Conservation (phyloP, 1,140 invertebrate genomes). For the Drosophila suzukii region DNA sequence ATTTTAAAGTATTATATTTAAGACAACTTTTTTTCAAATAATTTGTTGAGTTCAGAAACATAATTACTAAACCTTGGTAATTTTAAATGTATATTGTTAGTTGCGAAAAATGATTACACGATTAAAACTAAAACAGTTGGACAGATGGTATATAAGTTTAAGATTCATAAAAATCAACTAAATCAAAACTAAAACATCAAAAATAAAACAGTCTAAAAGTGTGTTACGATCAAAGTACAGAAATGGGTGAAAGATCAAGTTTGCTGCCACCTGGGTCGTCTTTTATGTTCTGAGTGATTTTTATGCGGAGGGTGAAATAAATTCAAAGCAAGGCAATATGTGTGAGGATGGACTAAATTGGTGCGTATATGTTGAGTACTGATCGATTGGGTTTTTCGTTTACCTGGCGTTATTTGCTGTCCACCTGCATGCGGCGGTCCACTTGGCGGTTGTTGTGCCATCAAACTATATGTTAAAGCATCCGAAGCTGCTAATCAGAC, state of each 20-base stretch:
- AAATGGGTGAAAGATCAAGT: conserved; percentile 7
- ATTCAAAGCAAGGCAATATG: conserved; percentile 14
- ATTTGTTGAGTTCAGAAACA: too few relatives aligned
- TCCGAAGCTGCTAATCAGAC: conserved; percentile 78
- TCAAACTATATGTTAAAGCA: conserved; percentile 84
- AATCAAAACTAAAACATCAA: conserved; percentile 22
- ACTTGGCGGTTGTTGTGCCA: conserved; percentile 83
- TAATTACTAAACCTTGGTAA: not conserved
- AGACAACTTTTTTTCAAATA: too few relatives aligned
- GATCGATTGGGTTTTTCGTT: conserved; percentile 36
- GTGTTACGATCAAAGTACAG: not conserved
- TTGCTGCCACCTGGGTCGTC: conserved; percentile 53
- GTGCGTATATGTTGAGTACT: conserved; percentile 14
- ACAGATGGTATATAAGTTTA: not conserved
- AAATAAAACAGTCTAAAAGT: conserved; percentile 11
- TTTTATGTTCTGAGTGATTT: conserved; percentile 17
- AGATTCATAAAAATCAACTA: conserved; percentile 2
- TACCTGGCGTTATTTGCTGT: conserved; percentile 81
- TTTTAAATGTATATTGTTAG: not conserved
- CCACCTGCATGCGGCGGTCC: conserved; percentile 82
- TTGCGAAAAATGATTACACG: not conserved
- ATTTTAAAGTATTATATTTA: too few relatives aligned
- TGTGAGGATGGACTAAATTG: not conserved
- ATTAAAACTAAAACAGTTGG: not conserved
- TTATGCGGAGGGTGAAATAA: conserved; percentile 6